Conservation (phyloP, 2,888 invertebrate species). For the Idaea aversata region DNA sequence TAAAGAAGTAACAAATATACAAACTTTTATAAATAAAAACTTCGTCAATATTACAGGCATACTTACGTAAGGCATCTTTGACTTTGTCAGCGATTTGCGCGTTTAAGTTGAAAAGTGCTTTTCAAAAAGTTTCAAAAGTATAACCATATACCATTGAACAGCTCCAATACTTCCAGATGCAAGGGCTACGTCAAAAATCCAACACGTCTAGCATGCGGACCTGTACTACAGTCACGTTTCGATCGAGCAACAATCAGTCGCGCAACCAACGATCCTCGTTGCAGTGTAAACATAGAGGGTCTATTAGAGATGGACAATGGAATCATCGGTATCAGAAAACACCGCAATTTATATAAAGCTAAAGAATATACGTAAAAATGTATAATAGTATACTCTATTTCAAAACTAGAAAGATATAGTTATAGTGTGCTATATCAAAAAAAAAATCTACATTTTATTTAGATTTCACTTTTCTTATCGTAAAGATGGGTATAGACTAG, state of each 20-base stretch:
- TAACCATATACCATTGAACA: neutral
- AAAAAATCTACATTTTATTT: too few species aligned
- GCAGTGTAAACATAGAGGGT: conserved; percentile 44
- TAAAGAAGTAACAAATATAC: too few species aligned
- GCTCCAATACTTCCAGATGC: conserved; percentile 54
- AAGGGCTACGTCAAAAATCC: conserved; percentile 74
- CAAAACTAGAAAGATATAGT: neutral
- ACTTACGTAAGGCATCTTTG: too few species aligned
- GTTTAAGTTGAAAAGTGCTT: too few species aligned
- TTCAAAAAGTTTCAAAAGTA: neutral
- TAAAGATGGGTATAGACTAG: too few species aligned
- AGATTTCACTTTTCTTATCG: too few species aligned
- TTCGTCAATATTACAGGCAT: too few species aligned
- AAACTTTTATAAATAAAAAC: too few species aligned
- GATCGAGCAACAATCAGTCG: conserved; percentile 58
- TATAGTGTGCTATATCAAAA: neutral
- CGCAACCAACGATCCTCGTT: conserved; percentile 34
- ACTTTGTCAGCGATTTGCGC: too few species aligned
- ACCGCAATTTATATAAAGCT: conserved; percentile 53
- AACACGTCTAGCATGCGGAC: conserved; percentile 72
- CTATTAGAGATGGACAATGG: conserved; percentile 50
- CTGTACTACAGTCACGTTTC: conserved; percentile 63
- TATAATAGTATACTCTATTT: neutral
- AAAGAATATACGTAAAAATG: neutral
- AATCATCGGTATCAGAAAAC: conserved; percentile 49